A percentile compares a stretch with the other conserved stretches of the same genome.
Conservation (phyloP, 2,888 invertebrate genomes). For the Heliconius ethilla region DNA sequence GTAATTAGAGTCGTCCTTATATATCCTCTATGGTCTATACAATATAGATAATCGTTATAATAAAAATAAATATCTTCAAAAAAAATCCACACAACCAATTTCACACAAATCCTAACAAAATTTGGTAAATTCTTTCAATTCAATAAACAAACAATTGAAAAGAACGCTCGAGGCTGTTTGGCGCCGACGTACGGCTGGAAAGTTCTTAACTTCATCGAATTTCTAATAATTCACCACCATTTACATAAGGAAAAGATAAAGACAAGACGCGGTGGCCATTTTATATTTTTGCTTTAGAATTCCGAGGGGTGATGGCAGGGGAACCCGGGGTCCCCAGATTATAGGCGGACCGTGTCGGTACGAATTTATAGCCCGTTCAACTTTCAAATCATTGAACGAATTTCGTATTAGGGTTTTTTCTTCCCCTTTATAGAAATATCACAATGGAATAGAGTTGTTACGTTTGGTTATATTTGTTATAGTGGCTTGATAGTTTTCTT, state of each 20-base stretch:
- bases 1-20: no score
- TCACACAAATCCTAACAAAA: not conserved
- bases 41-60: no score
- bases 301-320: constrained; percentile 64
- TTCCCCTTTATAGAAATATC: constrained; percentile 26
- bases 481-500: not conserved
- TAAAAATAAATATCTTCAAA: no score
- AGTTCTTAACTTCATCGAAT: constrained; percentile 77
- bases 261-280: constrained; percentile 77
- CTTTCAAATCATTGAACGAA: constrained; percentile 74
- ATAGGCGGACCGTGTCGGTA: constrained; percentile 61
- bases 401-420: constrained; percentile 53
- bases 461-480: not conserved
- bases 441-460: constrained; percentile 16
- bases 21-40: no score
- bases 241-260: constrained; percentile 82
- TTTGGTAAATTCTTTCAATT: not conserved
- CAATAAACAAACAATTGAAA: not conserved
- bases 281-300: constrained; percentile 68
- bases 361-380: constrained; percentile 73
- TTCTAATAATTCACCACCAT: constrained; percentile 66
- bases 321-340: constrained; percentile 47
- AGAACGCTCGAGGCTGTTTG: constrained; percentile 46
- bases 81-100: not conserved
- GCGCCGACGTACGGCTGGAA: constrained; percentile 63